Base-by-base conservation (phyloP, 2,113 vertebrate species). In the Cichladusa arquata region DNA sequence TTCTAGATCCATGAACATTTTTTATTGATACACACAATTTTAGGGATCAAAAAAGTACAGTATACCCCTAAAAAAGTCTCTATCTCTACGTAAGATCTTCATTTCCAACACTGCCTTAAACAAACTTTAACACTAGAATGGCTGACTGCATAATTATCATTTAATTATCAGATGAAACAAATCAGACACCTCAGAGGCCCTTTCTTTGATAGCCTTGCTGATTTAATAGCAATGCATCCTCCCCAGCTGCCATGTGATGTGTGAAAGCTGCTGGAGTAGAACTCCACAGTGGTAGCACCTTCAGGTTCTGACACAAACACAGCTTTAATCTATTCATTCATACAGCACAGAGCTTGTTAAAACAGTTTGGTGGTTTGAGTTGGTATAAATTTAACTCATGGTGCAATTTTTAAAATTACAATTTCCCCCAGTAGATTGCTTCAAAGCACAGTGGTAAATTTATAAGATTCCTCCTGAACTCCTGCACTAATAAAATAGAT, bases 301-400 rank as follows among this genome's bases (percentile, higher is more conserved):
- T 83, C 73, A 82, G 70, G 45, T 89, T 97, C 87, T 81, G 90
- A 69, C 94, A 96, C 65, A 95, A 95, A 93, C 88, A 86, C 7
- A 78, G 61, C 74, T 88, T 81, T 96, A 96, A 96, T 96, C 77
- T 96, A 95, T 95, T 93, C 86, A 94, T 85, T 90, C 95, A 95
- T 93, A 90, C 77, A 95, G 70, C 61, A 81, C 7, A 34, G 5
- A 82, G 47, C 90, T 74, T 80, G 74, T 64, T 95, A 91, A 94
- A 95, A 66, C 69, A 90, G 60, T 70, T 88, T 84, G 45, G 57
- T 92, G 73, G 26, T 91, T 90, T 60, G 53, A 90, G 81, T 51
- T 70, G 67, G 60, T 88, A 90, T 94, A 96, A 95, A 91, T 95
- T 88, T 93, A 94, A 95, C 88, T 95, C 66, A 4, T 73, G 73